Conservation (phyloP, 2,797 vertebrate genomes). For the Myotis pilosus region DNA sequence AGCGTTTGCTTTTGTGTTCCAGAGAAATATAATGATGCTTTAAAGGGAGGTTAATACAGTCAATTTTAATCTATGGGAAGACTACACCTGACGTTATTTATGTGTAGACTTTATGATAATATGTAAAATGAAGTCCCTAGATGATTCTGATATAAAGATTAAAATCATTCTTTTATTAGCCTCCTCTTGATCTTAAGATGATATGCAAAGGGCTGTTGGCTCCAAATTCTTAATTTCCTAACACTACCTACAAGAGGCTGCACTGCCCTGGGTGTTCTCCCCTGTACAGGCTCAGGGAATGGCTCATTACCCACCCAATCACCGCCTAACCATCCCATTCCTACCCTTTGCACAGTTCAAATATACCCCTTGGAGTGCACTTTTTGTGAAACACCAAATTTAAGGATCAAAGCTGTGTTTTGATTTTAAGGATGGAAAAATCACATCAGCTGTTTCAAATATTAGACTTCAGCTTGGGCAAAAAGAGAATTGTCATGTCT, state of each 20-base stretch:
- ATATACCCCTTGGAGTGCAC: not conserved
- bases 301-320: not conserved
- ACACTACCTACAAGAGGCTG: too few relatives aligned
- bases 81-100: not conserved
- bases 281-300: not conserved
- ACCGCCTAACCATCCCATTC: not conserved
- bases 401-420: not conserved
- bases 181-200: not conserved
- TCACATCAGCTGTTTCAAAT: not conserved
- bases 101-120: not conserved
- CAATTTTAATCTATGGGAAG: not conserved
- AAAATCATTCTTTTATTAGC: not conserved
- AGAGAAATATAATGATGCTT: slow-evolving; percentile 26
- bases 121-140: not conserved
- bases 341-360: not conserved
- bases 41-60: not conserved
- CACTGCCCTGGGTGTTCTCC: not conserved
- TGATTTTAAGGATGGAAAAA: not conserved
- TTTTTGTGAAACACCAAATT: not conserved
- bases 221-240: not conserved
- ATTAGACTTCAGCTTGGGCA: not conserved
- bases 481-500: not conserved
- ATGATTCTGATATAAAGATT: not conserved
- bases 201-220: not conserved
- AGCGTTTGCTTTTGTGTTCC: slow-evolving; percentile 46